Conservation (phyloP, 2,888 invertebrate species). For the Capitulum mitella region DNA sequence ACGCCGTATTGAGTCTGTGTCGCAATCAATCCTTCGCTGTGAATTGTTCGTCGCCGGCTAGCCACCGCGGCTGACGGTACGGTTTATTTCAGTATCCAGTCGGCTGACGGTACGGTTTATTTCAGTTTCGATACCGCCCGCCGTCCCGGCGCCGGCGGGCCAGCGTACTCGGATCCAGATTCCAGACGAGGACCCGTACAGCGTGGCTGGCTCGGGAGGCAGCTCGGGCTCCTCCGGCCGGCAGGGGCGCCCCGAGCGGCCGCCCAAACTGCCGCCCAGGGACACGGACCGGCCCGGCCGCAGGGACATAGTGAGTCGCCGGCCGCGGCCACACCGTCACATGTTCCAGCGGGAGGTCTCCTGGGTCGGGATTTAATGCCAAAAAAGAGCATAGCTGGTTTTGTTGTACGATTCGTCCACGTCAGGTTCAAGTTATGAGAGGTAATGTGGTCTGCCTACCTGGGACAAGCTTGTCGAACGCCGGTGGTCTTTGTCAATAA, state of each 20-base stretch:
- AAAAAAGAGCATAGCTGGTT: too few relatives aligned
- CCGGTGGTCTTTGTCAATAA: too few relatives aligned
- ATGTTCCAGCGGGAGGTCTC: too few relatives aligned
- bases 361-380: too few relatives aligned
- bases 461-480: too few relatives aligned
- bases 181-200: constrained; percentile 90
- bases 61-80: neutral
- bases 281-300: constrained; percentile 52
- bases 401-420: too few relatives aligned
- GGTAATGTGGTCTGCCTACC: too few relatives aligned
- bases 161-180: constrained; percentile 74
- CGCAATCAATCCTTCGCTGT: too few relatives aligned
- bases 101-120: neutral
- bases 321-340: too few relatives aligned
- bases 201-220: constrained; percentile 58
- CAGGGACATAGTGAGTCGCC: constrained; percentile 61
- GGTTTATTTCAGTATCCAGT: neutral
- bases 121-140: neutral
- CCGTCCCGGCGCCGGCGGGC: constrained; percentile 31
- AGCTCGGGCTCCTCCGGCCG: constrained; percentile 45
- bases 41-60: too few relatives aligned
- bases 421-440: too few relatives aligned
- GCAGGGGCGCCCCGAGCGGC: constrained; percentile 56
- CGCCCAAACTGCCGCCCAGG: constrained; percentile 84
- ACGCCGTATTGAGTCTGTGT: too few relatives aligned